Evolutionary conservation across 1,140 invertebrate species (phyloP), one percentile per base, ranked within the genome.

Genomic region (Drosophila azteca): DNA sequence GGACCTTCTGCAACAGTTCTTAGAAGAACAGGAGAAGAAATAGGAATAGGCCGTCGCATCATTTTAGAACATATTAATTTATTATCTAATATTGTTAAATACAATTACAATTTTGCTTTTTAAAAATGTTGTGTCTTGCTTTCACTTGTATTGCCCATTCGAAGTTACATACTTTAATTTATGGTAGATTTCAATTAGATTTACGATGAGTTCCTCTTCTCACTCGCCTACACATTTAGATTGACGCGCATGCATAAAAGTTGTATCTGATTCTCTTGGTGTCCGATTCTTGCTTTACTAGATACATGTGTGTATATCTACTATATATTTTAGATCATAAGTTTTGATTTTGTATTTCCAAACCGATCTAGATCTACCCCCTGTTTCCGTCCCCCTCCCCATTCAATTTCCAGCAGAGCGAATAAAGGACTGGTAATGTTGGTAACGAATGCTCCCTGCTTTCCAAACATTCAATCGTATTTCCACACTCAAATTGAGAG

Each of bases 1-100:
- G 78, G 79, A 88, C 20, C 93, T 97, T 17, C 90, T 98, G 46
- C 94, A 95, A 87, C 95, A 97, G 82, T 98, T 98, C 92, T 83
- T 95, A 17, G 94, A 95, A 59, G 92, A 95, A 75, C 91, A 93
- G 41, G 91, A 92, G 49, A 90, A 90, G 51, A 90, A 90, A 57
- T 80, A 75, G 63, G 35, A 39, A 39, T 35, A 39, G 26, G 15
- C 13, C 29, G 43, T 26, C 24, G 41, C 4, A 9, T 79, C 31
- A 60, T 51, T 82, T 81, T 90, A 90, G 77, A 90, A 90, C 81
- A 84, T 90, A 85, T 82, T 90, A 82, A 89, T 87, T 89, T 90
- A 89, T 90, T 89, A 79, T 87, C 84, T 88, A 84, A 77, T 87
- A 77, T 83, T 69, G 79, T 88, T 87, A 79, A 87, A 87, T 89